Conservation (phyloP, 2,888 invertebrate species). For the Stenodera caucasica region DNA sequence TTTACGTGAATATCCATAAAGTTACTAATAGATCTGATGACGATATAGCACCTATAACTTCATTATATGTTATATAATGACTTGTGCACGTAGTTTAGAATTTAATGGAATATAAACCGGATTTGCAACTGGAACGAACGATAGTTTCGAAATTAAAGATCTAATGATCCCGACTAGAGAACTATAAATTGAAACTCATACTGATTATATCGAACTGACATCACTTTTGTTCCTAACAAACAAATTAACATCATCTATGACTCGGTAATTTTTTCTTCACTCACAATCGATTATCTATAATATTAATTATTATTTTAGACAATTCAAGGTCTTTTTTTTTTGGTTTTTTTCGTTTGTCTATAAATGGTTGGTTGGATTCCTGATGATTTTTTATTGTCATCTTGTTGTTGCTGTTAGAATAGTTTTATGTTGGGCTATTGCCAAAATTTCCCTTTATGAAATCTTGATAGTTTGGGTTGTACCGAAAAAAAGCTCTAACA, state of each 20-base stretch:
- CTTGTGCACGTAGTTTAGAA: slow-evolving; percentile 1
- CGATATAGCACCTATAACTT: slow-evolving; percentile 3
- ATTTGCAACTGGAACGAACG: background rate
- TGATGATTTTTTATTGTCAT: background rate
- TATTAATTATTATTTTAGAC: background rate
- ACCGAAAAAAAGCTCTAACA: background rate
- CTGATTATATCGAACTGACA: background rate
- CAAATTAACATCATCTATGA: background rate
- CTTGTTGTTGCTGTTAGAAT: background rate
- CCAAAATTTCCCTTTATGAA: background rate
- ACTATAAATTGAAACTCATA: background rate
- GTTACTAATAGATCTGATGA: background rate
- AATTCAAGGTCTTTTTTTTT: background rate
- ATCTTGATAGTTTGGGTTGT: background rate
- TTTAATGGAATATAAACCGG: background rate
- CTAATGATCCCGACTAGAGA: background rate
- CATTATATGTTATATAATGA: background rate
- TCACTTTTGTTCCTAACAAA: background rate
- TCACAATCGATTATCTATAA: background rate
- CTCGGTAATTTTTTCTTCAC: background rate
- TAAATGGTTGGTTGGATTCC: background rate
- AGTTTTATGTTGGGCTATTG: background rate
- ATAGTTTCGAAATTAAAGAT: background rate
- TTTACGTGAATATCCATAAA: background rate
- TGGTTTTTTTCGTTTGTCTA: background rate